phyloP scores from a whole-genome alignment of 2,113 vertebrate species.

The Micronycteris hirsuta region DNA sequence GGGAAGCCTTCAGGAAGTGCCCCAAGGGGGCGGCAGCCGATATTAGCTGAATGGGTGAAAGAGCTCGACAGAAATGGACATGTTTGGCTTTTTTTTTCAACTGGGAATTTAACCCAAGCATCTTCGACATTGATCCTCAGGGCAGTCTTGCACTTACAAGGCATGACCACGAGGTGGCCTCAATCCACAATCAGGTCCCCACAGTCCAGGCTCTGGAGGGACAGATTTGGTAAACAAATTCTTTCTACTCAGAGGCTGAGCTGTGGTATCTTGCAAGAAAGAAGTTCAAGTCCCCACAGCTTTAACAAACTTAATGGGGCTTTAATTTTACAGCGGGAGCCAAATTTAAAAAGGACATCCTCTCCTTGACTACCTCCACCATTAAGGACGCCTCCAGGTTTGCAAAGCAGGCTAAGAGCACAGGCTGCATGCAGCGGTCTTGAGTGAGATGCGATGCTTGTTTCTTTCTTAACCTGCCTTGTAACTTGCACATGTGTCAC shows the following conservation, averaged over 20 bases:
- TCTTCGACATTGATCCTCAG: not conserved
- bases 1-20: slow-evolving; percentile 46
- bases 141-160: slow-evolving; percentile 1
- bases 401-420: not conserved
- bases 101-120: slow-evolving; percentile 7
- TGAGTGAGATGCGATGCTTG: slow-evolving; percentile 14
- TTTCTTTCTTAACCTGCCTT: slow-evolving; percentile 53
- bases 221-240: not conserved
- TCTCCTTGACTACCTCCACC: not conserved
- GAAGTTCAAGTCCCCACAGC: not conserved
- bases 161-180: slow-evolving; percentile 49
- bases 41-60: slow-evolving; percentile 53
- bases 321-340: slow-evolving; percentile 1
- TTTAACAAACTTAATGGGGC: not conserved
- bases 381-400: not conserved
- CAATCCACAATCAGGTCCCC: not conserved
- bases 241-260: slow-evolving; percentile 20
- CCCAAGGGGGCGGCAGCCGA: slow-evolving; percentile 42
- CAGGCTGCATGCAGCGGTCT: not conserved
- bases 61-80: slow-evolving; percentile 41
- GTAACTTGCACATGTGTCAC: slow-evolving; percentile 47
- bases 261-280: not conserved
- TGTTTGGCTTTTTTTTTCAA: not conserved
- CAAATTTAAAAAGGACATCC: not conserved
- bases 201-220: not conserved